Evolutionary conservation across 2,888 invertebrate genomes (phyloP).

Genomic region (Pharmacophagus antenor): DNA sequence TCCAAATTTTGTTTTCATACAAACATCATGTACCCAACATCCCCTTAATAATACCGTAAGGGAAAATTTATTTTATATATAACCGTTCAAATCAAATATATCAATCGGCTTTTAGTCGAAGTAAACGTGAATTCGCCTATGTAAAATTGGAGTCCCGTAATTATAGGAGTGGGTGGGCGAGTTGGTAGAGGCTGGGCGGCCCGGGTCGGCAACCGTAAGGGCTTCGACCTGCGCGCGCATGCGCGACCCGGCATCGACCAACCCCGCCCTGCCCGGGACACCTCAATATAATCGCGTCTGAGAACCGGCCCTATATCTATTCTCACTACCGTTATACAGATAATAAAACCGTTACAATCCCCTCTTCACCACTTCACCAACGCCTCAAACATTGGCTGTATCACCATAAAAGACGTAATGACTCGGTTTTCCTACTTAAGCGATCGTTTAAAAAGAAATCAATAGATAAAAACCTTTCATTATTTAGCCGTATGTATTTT

Average conservation of each 20-base stretch:
- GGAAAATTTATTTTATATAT: background rate
- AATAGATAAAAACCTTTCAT: no score
- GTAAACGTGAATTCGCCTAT: slow-evolving; percentile 13
- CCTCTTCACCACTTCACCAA: slow-evolving; percentile 7
- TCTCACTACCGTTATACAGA: slow-evolving; percentile 21
- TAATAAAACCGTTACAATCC: slow-evolving; percentile 19
- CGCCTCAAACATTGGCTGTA: background rate
- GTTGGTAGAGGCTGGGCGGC: slow-evolving; percentile 34
- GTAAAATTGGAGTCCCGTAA: slow-evolving; percentile 36
- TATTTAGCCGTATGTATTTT: no score
- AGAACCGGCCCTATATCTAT: slow-evolving; percentile 27
- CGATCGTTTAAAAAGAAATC: no score
- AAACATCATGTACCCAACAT: no score
- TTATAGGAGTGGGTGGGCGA: slow-evolving; percentile 44
- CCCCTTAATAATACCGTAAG: no score
- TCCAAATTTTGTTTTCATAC: no score
- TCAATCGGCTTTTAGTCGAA: background rate
- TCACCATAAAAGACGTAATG: no score
- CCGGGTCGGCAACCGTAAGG: slow-evolving; percentile 76
- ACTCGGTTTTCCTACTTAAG: no score
- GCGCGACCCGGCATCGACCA: slow-evolving; percentile 70
- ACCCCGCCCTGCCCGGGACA: slow-evolving; percentile 40
- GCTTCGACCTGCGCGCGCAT: slow-evolving; percentile 70
- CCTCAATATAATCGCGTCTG: slow-evolving; percentile 34
- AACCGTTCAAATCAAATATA: background rate